Evolutionary conservation across 2,888 invertebrate genomes (phyloP).

Genomic region (Cloeon dipterum): DNA sequence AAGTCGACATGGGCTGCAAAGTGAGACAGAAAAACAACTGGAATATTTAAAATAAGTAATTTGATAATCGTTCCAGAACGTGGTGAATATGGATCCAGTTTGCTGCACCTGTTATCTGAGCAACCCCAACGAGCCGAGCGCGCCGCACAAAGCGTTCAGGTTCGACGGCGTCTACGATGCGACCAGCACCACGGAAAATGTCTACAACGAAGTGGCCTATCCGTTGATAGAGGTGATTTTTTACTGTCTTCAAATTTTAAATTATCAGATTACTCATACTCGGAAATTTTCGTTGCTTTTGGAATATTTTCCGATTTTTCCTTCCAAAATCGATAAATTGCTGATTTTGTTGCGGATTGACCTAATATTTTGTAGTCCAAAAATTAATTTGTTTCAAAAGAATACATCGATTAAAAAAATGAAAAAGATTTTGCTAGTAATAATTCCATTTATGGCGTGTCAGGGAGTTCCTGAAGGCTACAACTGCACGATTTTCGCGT

Average conservation of each 20-base stretch:
- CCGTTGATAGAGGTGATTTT: constrained; percentile 46
- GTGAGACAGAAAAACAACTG: constrained; percentile 18
- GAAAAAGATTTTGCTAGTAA: not conserved
- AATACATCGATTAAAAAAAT: too few species aligned
- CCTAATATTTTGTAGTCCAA: too few species aligned
- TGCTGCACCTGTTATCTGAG: constrained; percentile 32
- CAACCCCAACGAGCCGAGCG: constrained; percentile 33
- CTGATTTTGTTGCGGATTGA: not conserved
- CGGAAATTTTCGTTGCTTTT: too few species aligned
- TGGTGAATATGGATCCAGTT: constrained; percentile 37
- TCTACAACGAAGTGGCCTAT: constrained; percentile 73
- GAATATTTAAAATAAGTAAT: too few species aligned
- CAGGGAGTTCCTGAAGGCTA: constrained; percentile 74
- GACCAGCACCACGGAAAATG: constrained; percentile 55
- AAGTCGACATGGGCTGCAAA: constrained; percentile 40
- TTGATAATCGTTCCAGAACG: constrained; percentile 31
- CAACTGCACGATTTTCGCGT: constrained; percentile 82
- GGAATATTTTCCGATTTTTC: not conserved
- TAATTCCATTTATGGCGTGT: too few species aligned
- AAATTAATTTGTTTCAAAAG: too few species aligned
- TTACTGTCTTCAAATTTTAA: too few species aligned
- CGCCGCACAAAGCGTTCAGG: constrained; percentile 43
- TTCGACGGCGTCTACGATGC: constrained; percentile 68
- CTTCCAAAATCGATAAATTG: not conserved
- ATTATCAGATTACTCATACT: too few species aligned